Evolutionary conservation across 2,888 invertebrate species (phyloP).

Genomic region (Gibbula magus): DNA sequence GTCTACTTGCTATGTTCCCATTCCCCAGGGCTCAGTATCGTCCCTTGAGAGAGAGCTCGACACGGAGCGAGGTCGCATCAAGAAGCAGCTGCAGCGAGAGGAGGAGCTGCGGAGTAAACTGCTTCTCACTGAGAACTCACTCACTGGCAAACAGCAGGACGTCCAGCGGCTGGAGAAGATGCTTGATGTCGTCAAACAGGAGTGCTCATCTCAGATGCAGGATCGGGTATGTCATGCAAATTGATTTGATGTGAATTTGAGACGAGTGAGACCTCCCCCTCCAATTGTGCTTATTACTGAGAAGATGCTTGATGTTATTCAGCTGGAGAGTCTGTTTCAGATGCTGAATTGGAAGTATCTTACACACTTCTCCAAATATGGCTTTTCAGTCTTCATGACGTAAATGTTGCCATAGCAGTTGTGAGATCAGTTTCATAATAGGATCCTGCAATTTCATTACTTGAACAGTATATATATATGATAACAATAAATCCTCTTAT

Average conservation of each 20-base stretch:
- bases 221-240: slow-evolving; percentile 53
- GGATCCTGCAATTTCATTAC: too few relatives aligned
- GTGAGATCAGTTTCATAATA: too few relatives aligned
- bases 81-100: slow-evolving; percentile 58
- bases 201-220: slow-evolving; percentile 62
- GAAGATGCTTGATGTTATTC: not conserved
- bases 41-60: slow-evolving; percentile 52
- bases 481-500: too few relatives aligned
- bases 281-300: not conserved
- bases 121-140: slow-evolving; percentile 52
- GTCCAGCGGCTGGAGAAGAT: slow-evolving; percentile 63
- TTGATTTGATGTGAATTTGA: not conserved
- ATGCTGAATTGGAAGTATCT: too few relatives aligned
- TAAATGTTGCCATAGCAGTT: too few relatives aligned
- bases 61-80: slow-evolving; percentile 56
- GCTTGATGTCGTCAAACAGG: slow-evolving; percentile 65
- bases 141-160: slow-evolving; percentile 64
- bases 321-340: too few relatives aligned
- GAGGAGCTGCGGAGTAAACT: slow-evolving; percentile 55
- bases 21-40: slow-evolving; percentile 30
- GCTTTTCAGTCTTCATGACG: too few relatives aligned
- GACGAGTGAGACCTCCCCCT: not conserved
- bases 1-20: too few relatives aligned
- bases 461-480: too few relatives aligned
- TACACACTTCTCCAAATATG: too few relatives aligned